Conservation (phyloP, 2,113 vertebrate genomes). For the Australoheros scitulus region DNA sequence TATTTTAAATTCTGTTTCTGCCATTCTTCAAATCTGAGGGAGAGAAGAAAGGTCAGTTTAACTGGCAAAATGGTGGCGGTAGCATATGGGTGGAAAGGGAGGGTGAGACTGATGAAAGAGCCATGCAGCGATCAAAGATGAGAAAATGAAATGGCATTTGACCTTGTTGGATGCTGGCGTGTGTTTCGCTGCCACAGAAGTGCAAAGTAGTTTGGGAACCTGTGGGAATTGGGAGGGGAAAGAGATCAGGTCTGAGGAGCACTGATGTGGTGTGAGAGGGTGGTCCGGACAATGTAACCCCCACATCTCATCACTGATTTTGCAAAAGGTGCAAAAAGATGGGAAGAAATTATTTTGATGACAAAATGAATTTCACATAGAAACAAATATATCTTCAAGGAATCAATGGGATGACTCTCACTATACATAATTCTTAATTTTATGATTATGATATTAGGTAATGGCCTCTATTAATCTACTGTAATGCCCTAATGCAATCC, state of each 20-base stretch:
- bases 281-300: conserved; percentile 39
- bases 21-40: conserved; percentile 14
- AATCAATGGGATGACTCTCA: background rate
- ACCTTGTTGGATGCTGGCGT: conserved; percentile 63
- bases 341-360: conserved; percentile 4
- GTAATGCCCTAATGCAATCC: conserved; percentile 41
- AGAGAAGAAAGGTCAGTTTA: conserved; percentile 21
- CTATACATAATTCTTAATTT: conserved; percentile 24
- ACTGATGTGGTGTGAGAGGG: conserved; percentile 2
- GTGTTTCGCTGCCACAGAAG: conserved; percentile 58
- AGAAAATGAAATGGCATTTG: conserved; percentile 76
- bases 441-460: conserved; percentile 48
- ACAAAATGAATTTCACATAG: conserved; percentile 16
- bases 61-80: background rate
- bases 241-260: conserved; percentile 26
- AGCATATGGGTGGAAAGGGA: background rate
- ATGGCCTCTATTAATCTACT: conserved; percentile 37
- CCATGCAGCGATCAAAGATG: conserved; percentile 65
- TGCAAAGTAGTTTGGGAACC: conserved; percentile 67
- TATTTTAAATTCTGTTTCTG: conserved; percentile 21
- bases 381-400: background rate
- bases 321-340: background rate
- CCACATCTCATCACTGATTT: conserved; percentile 35
- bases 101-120: conserved; percentile 64
- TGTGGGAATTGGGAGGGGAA: conserved; percentile 34